Evolutionary conservation across 2,113 vertebrate genomes (phyloP), one percentile per base, ranked within the genome.

Genomic region (Oreochromis aureus): DNA sequence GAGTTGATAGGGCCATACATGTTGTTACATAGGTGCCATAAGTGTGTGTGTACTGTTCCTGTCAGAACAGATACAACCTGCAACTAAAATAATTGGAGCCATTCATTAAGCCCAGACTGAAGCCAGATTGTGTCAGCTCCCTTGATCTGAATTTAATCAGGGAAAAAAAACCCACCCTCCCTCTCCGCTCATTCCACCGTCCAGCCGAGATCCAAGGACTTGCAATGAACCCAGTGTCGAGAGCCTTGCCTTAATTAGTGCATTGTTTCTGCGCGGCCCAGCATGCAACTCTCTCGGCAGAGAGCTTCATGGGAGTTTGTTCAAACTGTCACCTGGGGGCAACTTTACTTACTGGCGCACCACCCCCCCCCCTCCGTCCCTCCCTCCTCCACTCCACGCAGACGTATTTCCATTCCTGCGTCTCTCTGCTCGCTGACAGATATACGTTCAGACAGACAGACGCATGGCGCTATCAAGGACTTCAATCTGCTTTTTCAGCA

Each of bases 321-420:
- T 80, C 71, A 91, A 93, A 84, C 90, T 94, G 92, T 96, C 94
- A 95, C 94, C 94, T 93, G 90, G 86, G 93, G 94, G 94, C 92
- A 92, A 89, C 87, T 94, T 87, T 87, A 61, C 86, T 93, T 84
- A 63, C 63, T 34, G 54, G 48, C 82, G 78, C 73, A 4, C 61
- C n/a, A 41, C 10, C 54, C 18, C 61, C 10, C 10, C 32, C 27
- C 59, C 58, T 3, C n/a, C n/a, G n/a, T n/a, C 30, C 59, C 58
- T 3, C 36, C 83, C 81, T 41, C 11, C 69, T 58, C 46, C 34
- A 48, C 63, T 24, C 19, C 27, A 39, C 22, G 4, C 82, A 83
- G 61, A 87, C 81, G 41, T 88, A 86, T 90, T 93, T 93, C 59
- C 73, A 79, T 81, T 86, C 83, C 83, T 82, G 13, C 51, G 9